Percentiles rank a stretch among this genome's conserved stretches.
Evolutionary conservation across 2,113 vertebrate species (phyloP).

Genomic region (Calypte anna): DNA sequence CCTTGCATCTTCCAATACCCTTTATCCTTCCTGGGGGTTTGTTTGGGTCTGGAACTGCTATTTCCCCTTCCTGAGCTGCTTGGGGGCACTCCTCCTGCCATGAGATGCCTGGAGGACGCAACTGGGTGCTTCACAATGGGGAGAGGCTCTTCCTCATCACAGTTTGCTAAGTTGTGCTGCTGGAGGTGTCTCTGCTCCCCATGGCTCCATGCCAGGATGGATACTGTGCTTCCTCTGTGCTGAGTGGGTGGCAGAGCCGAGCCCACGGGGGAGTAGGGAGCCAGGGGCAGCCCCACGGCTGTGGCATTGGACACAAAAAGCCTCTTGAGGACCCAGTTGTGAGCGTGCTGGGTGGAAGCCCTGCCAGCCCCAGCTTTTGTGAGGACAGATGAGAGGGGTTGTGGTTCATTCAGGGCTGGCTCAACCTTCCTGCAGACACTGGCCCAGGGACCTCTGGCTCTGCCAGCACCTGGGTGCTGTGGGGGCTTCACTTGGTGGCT

Average conservation of each 20-base stretch:
- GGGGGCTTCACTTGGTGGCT: not conserved
- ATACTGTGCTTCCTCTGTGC: slow-evolving; percentile 21
- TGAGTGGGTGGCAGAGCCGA: slow-evolving; percentile 12
- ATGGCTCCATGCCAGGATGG: slow-evolving; percentile 54
- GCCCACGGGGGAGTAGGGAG: not conserved
- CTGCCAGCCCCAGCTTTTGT: slow-evolving; percentile 36
- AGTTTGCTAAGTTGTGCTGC: not conserved
- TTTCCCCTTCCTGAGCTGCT: no score
- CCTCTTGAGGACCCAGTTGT: slow-evolving; percentile 23
- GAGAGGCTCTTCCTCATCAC: not conserved
- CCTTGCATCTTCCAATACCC: no score
- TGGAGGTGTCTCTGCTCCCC: slow-evolving; percentile 43
- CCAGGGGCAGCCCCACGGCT: not conserved
- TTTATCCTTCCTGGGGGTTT: no score
- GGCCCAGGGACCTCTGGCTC: no score
- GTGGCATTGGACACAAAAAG: slow-evolving; percentile 7
- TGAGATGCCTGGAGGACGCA: not conserved
- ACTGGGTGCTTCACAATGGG: not conserved
- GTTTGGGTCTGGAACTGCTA: no score
- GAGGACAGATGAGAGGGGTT: not conserved
- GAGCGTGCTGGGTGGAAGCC: not conserved
- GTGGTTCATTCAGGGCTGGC: not conserved
- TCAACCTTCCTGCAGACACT: no score
- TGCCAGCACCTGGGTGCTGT: no score
- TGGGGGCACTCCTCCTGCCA: no score